A percentile compares a stretch with the other conserved stretches of the same genome.
Evolutionary conservation across 2,888 invertebrate species (phyloP).

Genomic region (Eupithecia inturbata): DNA sequence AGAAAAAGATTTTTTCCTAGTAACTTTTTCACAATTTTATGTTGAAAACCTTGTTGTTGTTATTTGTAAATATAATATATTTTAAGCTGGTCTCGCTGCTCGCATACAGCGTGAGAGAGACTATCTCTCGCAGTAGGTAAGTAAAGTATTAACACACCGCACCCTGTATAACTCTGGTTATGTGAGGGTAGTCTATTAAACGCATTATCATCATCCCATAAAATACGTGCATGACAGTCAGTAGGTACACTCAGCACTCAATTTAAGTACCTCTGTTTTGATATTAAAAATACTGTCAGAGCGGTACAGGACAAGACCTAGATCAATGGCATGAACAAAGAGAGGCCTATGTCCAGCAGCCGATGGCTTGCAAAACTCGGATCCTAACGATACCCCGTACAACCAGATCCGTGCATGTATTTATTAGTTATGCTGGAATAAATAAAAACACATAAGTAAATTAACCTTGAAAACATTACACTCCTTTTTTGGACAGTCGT

Average conservation of each 20-base stretch:
- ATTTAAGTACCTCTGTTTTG: not conserved
- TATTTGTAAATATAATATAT: too few relatives aligned
- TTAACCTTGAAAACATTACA: not conserved
- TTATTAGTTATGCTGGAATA: too few relatives aligned
- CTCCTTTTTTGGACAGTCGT: not conserved
- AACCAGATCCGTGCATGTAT: too few relatives aligned
- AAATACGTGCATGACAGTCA: slow-evolving; percentile 25
- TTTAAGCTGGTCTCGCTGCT: not conserved
- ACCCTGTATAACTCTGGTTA: not conserved
- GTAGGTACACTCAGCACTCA: not conserved
- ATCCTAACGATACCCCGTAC: too few relatives aligned
- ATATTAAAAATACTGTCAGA: not conserved
- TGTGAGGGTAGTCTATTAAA: slow-evolving; percentile 10
- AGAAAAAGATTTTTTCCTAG: too few relatives aligned
- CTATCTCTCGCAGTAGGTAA: too few relatives aligned
- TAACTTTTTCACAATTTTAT: too few relatives aligned
- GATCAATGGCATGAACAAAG: not conserved
- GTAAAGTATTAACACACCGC: not conserved
- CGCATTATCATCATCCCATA: slow-evolving; percentile 32
- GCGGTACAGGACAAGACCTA: not conserved
- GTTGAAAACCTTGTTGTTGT: too few relatives aligned
- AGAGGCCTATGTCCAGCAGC: not conserved
- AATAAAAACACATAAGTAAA: too few relatives aligned
- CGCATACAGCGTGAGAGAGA: too few relatives aligned
- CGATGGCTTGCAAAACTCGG: not conserved